Evolutionary conservation across 2,113 vertebrate genomes (phyloP).

Genomic region (Cinclus mexicanus): DNA sequence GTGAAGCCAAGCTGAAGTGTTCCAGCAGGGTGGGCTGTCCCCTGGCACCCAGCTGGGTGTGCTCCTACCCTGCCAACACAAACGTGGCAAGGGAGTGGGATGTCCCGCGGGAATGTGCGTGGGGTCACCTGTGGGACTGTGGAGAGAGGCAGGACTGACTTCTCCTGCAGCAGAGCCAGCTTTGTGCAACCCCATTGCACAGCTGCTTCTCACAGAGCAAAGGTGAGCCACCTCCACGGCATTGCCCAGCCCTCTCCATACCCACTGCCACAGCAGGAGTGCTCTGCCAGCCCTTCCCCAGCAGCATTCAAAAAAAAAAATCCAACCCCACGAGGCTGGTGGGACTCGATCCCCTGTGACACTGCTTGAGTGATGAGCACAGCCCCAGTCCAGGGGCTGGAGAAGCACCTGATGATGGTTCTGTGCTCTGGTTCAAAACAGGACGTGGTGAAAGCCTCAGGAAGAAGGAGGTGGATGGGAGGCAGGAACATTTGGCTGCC

Average conservation of each 20-base stretch:
- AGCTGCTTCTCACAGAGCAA: background rate
- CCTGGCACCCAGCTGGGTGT: background rate
- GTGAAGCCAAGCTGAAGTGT: background rate
- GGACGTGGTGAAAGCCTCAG: background rate
- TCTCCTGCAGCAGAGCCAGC: background rate
- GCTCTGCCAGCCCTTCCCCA: background rate
- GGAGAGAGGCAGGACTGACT: background rate
- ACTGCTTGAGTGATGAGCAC: background rate
- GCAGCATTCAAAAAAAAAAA: background rate
- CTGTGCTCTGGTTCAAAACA: background rate
- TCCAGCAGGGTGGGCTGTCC: background rate
- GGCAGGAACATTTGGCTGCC: background rate
- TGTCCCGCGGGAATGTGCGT: fast-evolving
- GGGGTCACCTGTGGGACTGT: fast-evolving
- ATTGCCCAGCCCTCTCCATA: background rate
- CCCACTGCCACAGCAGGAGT: background rate
- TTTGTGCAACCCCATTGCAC: background rate
- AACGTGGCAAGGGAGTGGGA: background rate
- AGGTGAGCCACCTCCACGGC: background rate
- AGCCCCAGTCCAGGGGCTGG: background rate
- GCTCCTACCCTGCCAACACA: background rate
- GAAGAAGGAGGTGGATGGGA: background rate
- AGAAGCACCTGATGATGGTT: background rate
- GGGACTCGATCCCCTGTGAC: fast-evolving
- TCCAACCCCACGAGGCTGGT: background rate